Conservation (phyloP, 2,888 invertebrate species). For the Plebejus melissa region DNA sequence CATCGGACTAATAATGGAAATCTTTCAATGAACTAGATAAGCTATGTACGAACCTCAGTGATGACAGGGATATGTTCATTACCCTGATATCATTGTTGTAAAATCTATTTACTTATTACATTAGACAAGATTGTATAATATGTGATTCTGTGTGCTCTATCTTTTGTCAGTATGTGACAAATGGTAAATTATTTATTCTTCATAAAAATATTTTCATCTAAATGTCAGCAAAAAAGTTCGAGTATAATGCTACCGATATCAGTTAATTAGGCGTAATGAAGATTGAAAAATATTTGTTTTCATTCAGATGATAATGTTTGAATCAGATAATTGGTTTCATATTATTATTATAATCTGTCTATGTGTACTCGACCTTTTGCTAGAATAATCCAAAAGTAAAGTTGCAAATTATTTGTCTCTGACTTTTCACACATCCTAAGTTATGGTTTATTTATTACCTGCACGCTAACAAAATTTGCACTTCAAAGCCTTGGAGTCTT, state of each 20-base stretch:
- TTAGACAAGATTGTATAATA: neutral
- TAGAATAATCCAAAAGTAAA: no score
- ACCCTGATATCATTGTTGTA: slow-evolving; percentile 5
- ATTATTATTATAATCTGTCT: no score
- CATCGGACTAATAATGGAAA: slow-evolving; percentile 36
- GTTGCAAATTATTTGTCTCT: neutral
- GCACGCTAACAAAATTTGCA: neutral
- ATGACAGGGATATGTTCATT: neutral
- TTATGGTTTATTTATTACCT: neutral
- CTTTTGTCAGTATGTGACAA: no score
- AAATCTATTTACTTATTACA: neutral
- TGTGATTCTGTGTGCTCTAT: neutral
- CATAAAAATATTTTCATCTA: no score
- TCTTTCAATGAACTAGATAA: slow-evolving; percentile 29
- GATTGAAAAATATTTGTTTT: no score
- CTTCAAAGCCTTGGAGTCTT: neutral
- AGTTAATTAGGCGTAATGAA: no score
- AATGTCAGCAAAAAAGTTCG: no score
- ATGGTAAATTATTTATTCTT: no score
- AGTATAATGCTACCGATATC: no score
- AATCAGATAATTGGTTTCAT: no score
- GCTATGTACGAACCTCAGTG: neutral
- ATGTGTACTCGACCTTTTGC: no score
- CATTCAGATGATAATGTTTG: no score
- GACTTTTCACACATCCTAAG: neutral